Percentiles rank a stretch among this genome's conserved stretches.
Evolutionary conservation across 2,113 vertebrate species (phyloP).

Genomic region (Pteropus alecto): DNA sequence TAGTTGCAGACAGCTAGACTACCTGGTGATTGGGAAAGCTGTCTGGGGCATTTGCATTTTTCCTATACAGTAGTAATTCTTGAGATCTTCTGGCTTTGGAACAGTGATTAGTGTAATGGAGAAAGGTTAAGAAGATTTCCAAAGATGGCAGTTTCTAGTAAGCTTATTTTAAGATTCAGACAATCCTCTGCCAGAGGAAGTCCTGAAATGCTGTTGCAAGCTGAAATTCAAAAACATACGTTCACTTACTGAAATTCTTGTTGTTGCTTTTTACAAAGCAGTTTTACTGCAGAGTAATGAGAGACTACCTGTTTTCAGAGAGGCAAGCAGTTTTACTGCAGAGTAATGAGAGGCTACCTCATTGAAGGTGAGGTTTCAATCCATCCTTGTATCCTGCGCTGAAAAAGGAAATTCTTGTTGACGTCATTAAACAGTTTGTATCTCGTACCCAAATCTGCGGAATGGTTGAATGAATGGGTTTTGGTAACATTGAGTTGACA

Average conservation of each 20-base stretch:
- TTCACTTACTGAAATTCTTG: not conserved
- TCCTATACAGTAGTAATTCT: not conserved
- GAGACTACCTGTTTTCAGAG: not conserved
- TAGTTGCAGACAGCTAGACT: not conserved
- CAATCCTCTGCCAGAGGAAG: conserved; percentile 3
- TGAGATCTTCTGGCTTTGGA: not conserved
- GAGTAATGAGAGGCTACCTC: not conserved
- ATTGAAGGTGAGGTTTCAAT: not conserved
- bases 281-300: not conserved
- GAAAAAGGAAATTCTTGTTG: not conserved
- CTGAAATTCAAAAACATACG: not conserved
- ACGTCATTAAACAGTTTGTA: not conserved
- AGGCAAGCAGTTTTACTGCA: not conserved
- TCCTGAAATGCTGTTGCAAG: not conserved
- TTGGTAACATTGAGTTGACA: not conserved
- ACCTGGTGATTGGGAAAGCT: not conserved
- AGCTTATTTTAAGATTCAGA: conserved; percentile 49
- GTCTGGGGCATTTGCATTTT: not conserved
- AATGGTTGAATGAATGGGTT: not conserved
- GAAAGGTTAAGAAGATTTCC: conserved; percentile 46
- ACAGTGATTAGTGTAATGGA: not conserved
- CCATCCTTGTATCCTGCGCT: not conserved
- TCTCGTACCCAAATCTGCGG: not conserved
- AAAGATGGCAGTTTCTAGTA: conserved; percentile 42
- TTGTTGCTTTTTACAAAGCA: conserved; percentile 43